A percentile compares a stretch with the other conserved stretches of the same genome.
phyloP scores from a whole-genome alignment of 2,888 invertebrate genomes.

The Lathronympha strigana region DNA sequence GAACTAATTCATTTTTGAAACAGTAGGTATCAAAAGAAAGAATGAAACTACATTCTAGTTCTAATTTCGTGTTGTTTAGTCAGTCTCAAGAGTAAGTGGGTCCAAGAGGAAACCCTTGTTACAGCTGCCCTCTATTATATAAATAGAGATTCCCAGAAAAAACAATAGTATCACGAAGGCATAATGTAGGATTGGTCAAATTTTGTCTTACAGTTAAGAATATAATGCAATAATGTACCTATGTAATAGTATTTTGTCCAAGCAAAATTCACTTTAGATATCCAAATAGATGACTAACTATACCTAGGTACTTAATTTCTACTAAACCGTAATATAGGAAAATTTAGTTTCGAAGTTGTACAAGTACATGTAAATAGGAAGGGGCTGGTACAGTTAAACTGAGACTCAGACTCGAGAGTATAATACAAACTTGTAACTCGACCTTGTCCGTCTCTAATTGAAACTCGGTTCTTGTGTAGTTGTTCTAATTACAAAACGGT shows the following conservation, averaged over 20 bases:
- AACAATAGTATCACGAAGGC: no score
- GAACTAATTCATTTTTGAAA: no score
- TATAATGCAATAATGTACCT: no score
- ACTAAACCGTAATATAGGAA: background rate
- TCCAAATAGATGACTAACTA: background rate
- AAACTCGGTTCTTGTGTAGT: constrained; percentile 25
- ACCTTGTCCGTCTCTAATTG: constrained; percentile 29
- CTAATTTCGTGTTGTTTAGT: background rate
- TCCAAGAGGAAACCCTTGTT: background rate
- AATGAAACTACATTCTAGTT: background rate
- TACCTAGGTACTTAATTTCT: background rate
- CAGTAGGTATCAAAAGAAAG: no score
- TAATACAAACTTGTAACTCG: constrained; percentile 32
- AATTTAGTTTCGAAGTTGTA: background rate
- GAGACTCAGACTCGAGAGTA: constrained; percentile 15
- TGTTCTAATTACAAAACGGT: background rate
- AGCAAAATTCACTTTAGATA: background rate
- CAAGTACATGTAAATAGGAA: constrained; percentile 18
- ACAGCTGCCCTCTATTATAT: no score
- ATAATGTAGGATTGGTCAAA: no score
- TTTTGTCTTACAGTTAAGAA: no score
- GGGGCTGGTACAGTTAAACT: background rate
- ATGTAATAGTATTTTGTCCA: background rate
- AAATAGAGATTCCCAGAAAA: no score
- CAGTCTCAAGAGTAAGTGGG: background rate